Base-by-base conservation (phyloP, 2,888 invertebrate genomes). In the Fragum fragum region DNA sequence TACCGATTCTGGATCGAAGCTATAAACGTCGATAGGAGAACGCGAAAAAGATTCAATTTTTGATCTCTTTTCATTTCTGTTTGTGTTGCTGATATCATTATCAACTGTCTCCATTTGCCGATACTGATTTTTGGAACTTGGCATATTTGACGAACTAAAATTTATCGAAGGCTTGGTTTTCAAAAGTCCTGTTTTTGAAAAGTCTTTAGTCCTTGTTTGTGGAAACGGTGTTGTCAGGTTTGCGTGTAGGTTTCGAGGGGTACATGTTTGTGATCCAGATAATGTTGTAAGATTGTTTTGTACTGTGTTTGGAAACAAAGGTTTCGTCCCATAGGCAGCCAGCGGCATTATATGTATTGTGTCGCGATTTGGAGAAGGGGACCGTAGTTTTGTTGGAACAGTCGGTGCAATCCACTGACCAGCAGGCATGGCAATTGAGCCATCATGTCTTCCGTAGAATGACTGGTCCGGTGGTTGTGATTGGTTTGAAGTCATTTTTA, bases 21-120 rank as follows among this genome's bases (percentile, higher is more conserved):
- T 83, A 59, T 83, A 70, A 47, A 79, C 76, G 73, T 83, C 83
- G 61, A 83, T 79, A 21, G 76, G 70, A 16, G 83, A 26, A 42
- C 66, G 42, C 16, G 23, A 74, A 66, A 81, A 81, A 66, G 53
- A 47, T 74, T 39, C 42, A 0, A 66, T 32, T 23, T 42, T 66
- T 2, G 66, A 66, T 32, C 1, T 39, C 39, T 6, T 57, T 32
- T 26, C 57, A 52, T 7, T 61, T 52, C 0, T 9, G 11, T 57
- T 18, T 32, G 29, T 32, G 1, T 32, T 29, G 5, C 16, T 6
- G 14, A 14, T 32, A 18, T 32, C n/a, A 61, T 32, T 1, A 32
- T 16, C 18, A 14, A 1, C 11, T 16, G 3, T 7, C 1, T 14
- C 16, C 16, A 3, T n/a, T n/a, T 5, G 47, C 14, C 14, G 14